A percentile compares a stretch with the other conserved stretches of the same genome.
Conservation (phyloP, 1,140 invertebrate genomes). For the Drosophila punjabiensis region DNA sequence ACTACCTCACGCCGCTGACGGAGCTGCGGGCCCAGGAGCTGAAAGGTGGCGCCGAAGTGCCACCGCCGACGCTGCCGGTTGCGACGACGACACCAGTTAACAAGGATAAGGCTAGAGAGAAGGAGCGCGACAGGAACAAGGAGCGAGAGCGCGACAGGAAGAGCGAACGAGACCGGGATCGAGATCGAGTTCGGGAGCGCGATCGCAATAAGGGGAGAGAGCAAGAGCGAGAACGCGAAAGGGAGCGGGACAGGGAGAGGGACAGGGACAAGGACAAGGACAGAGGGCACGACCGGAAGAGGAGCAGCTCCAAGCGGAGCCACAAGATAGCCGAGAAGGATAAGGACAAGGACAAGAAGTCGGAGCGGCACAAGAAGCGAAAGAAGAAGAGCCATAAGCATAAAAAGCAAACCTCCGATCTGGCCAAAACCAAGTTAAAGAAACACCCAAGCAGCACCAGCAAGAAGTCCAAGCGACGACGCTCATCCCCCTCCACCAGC, state of each 20-base stretch:
- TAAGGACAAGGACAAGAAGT: conserved; percentile 55
- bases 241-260: background rate
- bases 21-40: conserved; percentile 92
- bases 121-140: background rate
- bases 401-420: conserved; percentile 40
- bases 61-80: conserved; percentile 42
- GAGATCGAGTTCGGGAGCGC: background rate
- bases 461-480: conserved; percentile 68
- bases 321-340: conserved; percentile 26
- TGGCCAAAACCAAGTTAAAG: conserved; percentile 41
- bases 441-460: conserved; percentile 45
- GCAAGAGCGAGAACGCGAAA: conserved; percentile 6
- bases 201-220: background rate
- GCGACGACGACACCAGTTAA: conserved; percentile 7
- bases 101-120: conserved; percentile 2
- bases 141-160: conserved; percentile 21
- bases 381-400: conserved; percentile 67
- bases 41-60: conserved; percentile 86
- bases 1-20: conserved; percentile 93
- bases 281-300: conserved; percentile 15
- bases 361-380: conserved; percentile 69
- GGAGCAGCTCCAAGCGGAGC: conserved; percentile 38
- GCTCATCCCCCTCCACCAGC: conserved; percentile 48
- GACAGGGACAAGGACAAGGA: conserved; percentile 27
- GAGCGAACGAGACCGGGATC: background rate